Percentiles rank a stretch among this genome's conserved stretches.
Conservation (phyloP, 2,113 vertebrate species). For the Gymnarchus niloticus region DNA sequence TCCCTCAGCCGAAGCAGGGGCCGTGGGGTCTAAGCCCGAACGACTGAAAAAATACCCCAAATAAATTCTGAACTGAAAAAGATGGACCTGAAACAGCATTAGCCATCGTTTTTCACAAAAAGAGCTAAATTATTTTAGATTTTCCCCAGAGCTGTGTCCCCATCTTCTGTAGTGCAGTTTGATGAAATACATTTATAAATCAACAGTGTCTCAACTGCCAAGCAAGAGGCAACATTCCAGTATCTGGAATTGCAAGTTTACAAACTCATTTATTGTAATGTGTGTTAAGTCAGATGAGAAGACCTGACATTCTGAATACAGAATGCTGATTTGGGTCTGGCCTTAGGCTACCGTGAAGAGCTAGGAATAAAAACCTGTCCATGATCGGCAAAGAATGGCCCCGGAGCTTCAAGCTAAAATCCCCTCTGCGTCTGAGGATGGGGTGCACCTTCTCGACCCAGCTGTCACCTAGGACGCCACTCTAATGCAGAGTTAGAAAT, state of each 20-base stretch:
- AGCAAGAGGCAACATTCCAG: no score
- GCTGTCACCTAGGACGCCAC: not conserved
- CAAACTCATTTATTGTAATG: not conserved
- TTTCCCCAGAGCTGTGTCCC: not conserved
- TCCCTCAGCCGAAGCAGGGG: slow-evolving; percentile 16
- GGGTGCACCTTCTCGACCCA: not conserved
- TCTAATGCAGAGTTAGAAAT: not conserved
- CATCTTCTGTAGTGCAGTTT: not conserved
- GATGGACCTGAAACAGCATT: not conserved
- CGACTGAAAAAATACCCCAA: slow-evolving; percentile 19
- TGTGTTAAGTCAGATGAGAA: not conserved
- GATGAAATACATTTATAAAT: not conserved
- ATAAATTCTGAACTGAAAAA: not conserved
- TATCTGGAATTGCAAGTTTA: not conserved
- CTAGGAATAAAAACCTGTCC: not conserved
- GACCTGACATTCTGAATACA: not conserved
- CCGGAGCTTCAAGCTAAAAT: not conserved
- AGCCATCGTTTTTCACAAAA: not conserved
- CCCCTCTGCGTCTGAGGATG: not conserved
- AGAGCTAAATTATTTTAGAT: not conserved
- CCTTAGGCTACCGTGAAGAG: not conserved
- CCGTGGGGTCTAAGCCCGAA: not conserved
- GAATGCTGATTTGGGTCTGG: not conserved
- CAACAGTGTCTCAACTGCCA: not conserved
- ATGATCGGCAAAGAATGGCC: not conserved